Base-by-base conservation (phyloP, 2,797 vertebrate genomes). In the Leptodactylus fallax region DNA sequence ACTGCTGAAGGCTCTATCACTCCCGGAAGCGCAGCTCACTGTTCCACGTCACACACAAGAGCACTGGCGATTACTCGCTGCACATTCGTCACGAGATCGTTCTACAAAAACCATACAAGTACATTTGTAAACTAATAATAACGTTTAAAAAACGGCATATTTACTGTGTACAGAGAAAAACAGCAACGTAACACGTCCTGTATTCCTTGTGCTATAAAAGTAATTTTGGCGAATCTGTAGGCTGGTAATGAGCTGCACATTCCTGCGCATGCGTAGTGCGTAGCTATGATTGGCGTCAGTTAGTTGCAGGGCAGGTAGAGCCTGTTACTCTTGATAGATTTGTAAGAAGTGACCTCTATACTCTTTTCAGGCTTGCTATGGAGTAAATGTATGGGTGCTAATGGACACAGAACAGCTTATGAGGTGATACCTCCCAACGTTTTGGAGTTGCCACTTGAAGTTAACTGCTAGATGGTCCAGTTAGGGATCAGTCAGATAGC, bases 31-130 rank as follows among this genome's bases (percentile, higher is more conserved):
- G 69, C 21, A 7, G 21, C 60, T 27, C 47, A 0, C 45, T 69
- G 65, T 14, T 89, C 83, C 87, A 89, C 87, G 87, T 89, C 87
- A 89, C 78, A 55, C 16, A 36, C 0, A 8, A 47, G 25, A 17
- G 12, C 9, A 6, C 21, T 63, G n/a, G 4, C 5, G 19, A 49
- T 79, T 49, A 0, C 3, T 19, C n/a, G 19, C 45, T 45, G 23
- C 47, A 23, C 63, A 85, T 85, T 85, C 87, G 8, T 36, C n/a
- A 72, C 55, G 3, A 36, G 55, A 63, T 12, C 51, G 0, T 51
- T 49, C 4, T 17, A 6, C 5, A 13, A 19, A 76, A 51, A 51
- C 7, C 1, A 6, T 36, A n/a, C 69, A 9, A 9, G 3, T 21
- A 19, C 14, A 51, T 8, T 12, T 45, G 12, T 12, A 69, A 10